These are phyloP conservation scores for Cephus pulcher DNA, from an alignment of 2,888 invertebrate genomes.

Conservation along the genomic window DNA sequence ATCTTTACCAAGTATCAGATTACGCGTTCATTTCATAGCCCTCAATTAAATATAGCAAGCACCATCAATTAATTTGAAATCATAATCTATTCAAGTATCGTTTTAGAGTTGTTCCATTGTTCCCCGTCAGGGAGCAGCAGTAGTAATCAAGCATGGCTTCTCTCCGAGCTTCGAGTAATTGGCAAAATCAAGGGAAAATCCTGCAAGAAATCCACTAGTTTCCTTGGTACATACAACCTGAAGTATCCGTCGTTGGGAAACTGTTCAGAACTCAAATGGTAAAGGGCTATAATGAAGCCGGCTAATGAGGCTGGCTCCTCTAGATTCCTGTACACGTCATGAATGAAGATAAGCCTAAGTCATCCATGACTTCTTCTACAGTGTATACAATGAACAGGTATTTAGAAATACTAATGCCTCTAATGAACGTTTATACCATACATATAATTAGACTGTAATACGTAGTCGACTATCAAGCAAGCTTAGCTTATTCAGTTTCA, in stretches of 20 bases:
- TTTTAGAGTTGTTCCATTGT: background rate
- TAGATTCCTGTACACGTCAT: background rate
- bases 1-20: background rate
- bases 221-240: background rate
- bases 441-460: background rate
- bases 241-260: background rate
- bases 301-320: background rate
- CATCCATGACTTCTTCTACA: background rate
- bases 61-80: background rate
- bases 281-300: background rate
- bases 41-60: background rate
- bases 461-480: background rate
- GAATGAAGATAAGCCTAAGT: background rate
- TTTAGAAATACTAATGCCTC: background rate
- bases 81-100: background rate
- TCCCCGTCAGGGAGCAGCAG: background rate
- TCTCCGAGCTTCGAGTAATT: background rate
- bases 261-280: background rate
- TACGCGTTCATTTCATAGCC: background rate
- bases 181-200: background rate
- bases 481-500: background rate
- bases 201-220: background rate
- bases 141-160: background rate
- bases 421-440: background rate
- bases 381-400: background rate